Conservation (phyloP, 2,797 vertebrate species). For the Glyptemys insculpta region DNA sequence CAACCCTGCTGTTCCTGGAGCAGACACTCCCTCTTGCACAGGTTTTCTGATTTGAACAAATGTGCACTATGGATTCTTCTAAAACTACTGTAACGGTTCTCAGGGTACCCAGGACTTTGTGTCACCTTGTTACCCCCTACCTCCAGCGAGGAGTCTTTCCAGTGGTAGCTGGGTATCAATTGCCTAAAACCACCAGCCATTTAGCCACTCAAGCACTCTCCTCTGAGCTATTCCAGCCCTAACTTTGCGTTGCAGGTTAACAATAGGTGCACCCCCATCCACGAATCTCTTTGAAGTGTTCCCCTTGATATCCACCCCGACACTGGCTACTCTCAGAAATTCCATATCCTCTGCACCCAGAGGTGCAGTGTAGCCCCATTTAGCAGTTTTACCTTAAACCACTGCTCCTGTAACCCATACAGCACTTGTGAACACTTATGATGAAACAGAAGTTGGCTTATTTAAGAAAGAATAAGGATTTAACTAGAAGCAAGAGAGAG, state of each 20-base stretch:
- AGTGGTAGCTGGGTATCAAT: not conserved
- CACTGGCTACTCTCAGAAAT: not conserved
- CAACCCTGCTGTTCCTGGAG: not conserved
- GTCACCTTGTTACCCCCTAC: too few relatives aligned
- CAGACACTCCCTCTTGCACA: not conserved
- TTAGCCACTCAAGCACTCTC: not conserved
- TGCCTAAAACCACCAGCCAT: not conserved
- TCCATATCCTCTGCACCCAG: not conserved
- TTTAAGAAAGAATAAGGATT: too few relatives aligned
- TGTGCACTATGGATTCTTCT: not conserved
- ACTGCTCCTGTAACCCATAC: too few relatives aligned
- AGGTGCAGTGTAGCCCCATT: too few relatives aligned
- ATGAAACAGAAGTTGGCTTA: too few relatives aligned
- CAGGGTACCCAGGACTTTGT: not conserved
- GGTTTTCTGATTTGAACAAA: not conserved
- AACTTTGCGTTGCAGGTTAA: not conserved
- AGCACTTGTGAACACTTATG: too few relatives aligned
- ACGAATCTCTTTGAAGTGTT: not conserved
- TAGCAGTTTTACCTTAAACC: too few relatives aligned
- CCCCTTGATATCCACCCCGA: not conserved
- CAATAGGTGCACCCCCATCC: not conserved
- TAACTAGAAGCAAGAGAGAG: too few relatives aligned
- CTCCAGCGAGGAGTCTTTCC: not conserved
- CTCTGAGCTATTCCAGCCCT: not conserved
- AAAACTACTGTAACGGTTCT: not conserved